Base-by-base conservation (phyloP, 2,113 vertebrate species). In the Hippocampus barbouri region DNA sequence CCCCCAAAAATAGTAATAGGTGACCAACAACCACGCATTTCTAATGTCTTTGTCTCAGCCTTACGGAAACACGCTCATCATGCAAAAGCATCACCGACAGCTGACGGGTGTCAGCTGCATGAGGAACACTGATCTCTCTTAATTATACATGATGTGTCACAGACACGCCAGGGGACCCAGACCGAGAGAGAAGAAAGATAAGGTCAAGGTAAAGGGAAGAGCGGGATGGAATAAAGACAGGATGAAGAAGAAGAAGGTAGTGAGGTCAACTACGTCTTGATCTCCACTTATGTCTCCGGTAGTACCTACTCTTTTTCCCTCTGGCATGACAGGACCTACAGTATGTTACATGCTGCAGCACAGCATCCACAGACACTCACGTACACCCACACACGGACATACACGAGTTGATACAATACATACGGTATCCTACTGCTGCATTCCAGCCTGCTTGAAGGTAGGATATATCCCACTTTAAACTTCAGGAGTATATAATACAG, bases 121-220 rank as follows among this genome's bases (percentile, higher is more conserved):
- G 81, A 84, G 81, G 85, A 85, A 83, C 81, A 89, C 81, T 83
- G 83, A 88, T 90, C 82, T 60, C 69, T 51, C 59, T 91, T 83
- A 90, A 90, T 90, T 86, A 90, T 88, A 87, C 81, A 91, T 90
- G 87, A 79, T 47, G 71, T 82, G 82, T 86, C 82, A 89, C 80
- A 69, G 84, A 90, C 80, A 83, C 71, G 74, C 57, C 69, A 59
- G 66, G 45, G 62, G 25, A 54, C 41, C 45, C 11, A 66, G 51
- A 15, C 38, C 25, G 27, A 40, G 27, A 53, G 64, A 63, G 15
- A 41, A 25, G n/a, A 61, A 3, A 69, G 51, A 73, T 76, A 73
- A 69, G 43, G 59, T 70, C 68, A 56, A 67, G 66, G 45, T 72
- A 68, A 74, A 65, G 56, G 20, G n/a, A 60, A 59, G 23, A 61